Percentiles rank a stretch among this genome's conserved stretches.
Evolutionary conservation across 2,797 vertebrate genomes (phyloP).

Genomic region (Acanthurus lineatus): DNA sequence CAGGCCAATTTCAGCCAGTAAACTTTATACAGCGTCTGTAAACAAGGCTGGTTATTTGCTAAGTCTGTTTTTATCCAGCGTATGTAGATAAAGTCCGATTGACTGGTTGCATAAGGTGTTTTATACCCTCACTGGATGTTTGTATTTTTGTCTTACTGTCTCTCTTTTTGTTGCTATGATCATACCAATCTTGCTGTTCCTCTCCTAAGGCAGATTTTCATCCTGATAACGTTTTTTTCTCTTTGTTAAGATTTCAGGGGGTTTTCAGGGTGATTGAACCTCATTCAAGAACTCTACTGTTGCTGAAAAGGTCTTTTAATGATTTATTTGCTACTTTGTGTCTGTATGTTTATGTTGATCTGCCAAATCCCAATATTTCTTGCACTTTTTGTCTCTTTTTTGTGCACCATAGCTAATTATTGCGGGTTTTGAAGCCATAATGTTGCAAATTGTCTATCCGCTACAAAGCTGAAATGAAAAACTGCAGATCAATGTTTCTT

Average conservation of each 20-base stretch:
- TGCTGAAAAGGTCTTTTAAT: too few relatives aligned
- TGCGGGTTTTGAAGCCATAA: background rate
- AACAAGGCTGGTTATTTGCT: conserved; percentile 28
- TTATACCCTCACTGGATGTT: background rate
- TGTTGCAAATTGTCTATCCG: background rate
- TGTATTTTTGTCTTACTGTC: background rate
- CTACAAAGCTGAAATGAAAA: background rate
- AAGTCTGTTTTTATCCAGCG: background rate
- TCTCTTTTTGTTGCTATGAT: background rate
- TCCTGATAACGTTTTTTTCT: background rate
- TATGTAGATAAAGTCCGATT: background rate
- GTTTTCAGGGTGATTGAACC: background rate
- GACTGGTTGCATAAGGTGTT: conserved; percentile 17
- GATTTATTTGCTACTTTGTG: background rate
- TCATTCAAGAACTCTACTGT: too few relatives aligned
- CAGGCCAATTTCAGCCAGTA: conserved; percentile 45
- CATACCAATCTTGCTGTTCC: background rate
- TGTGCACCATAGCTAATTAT: conserved; percentile 1
- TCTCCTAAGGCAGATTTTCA: background rate
- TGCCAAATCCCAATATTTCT: background rate
- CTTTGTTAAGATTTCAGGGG: background rate
- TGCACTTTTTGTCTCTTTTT: background rate
- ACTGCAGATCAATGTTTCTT: background rate
- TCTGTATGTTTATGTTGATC: background rate
- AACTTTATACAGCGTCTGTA: conserved; percentile 26